phyloP scores from a whole-genome alignment of 2,797 vertebrate species.

The Smutsia temminckii region DNA sequence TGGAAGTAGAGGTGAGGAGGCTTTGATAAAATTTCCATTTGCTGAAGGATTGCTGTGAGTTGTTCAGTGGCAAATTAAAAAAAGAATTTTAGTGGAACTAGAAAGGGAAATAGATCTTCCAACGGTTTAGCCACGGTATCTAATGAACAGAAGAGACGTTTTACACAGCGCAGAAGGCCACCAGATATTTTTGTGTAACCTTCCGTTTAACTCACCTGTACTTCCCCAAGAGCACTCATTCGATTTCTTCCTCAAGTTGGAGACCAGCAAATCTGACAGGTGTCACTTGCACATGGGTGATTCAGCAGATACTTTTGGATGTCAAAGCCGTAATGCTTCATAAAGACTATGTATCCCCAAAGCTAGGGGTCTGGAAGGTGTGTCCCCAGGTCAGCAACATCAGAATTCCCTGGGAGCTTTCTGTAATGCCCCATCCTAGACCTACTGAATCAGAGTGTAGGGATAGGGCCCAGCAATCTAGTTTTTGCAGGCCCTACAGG shows the following conservation, averaged over 20 bases:
- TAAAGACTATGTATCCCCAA: neutral
- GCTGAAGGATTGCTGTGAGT: slow-evolving; percentile 43
- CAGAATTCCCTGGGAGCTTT: neutral
- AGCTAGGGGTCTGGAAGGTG: neutral
- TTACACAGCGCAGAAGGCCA: neutral
- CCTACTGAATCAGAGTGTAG: neutral
- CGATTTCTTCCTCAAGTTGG: neutral
- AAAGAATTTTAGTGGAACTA: slow-evolving; percentile 49
- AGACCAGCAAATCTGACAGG: neutral
- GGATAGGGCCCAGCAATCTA: too few species aligned
- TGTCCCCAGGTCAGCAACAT: neutral
- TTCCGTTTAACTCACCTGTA: neutral
- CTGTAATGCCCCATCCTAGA: neutral
- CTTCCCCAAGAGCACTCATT: neutral
- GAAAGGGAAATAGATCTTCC: slow-evolving; percentile 51
- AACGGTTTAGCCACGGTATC: neutral
- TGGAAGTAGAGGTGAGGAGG: slow-evolving; percentile 32
- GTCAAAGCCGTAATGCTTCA: neutral
- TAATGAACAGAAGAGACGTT: neutral
- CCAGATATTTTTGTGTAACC: neutral
- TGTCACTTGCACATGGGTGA: neutral
- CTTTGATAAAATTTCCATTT: slow-evolving; percentile 74
- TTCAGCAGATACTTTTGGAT: neutral
- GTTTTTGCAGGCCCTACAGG: neutral
- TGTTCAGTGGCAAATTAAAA: slow-evolving; percentile 57